Base-by-base conservation (phyloP, 2,797 vertebrate genomes). In the Euthynnus affinis region DNA sequence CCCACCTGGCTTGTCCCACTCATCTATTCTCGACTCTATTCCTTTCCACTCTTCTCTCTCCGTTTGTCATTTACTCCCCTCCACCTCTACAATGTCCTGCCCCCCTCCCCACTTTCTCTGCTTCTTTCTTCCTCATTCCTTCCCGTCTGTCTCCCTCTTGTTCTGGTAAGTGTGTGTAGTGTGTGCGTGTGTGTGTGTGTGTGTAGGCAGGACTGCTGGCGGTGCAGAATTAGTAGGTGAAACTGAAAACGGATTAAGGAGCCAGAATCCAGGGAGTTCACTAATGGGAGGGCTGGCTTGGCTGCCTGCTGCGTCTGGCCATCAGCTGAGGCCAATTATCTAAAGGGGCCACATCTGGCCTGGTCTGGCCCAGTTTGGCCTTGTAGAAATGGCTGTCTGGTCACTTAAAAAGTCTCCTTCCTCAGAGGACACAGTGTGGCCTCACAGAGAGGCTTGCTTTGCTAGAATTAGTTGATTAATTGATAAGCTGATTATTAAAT, bases 301-400 rank as follows among this genome's bases (percentile, higher is more conserved):
- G 46, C 78, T 71, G 78, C 60, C 76, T 78, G 82, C 82, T 83
- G 81, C 89, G 82, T 82, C 82, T 87, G 85, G 85, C 83, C 86
- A 85, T 92, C 90, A 91, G 86, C 89, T 88, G 89, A 86, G 69
- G 79, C 80, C 85, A 89, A 84, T 92, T 92, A 90, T 72, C 44
- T 64, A 77, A 79, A 83, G 80, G 85, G 78, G 79, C 71, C 85
- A 91, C 91, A 90, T 92, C 82, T 90, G 86, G 82, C 40, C 58
- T 22, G 71, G 80, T 44, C 69, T 86, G 78, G 75, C 48, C 53
- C 15, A 0, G 58, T 51, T 59, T 6, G 76, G 71, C 81, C 77
- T 83, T 74, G 46, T 22, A 76, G 62, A 49, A 79, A 74, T 6
- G 51, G 44, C 77, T 58, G 56, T 71, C 59, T 57, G 67, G 71